Conservation (phyloP, 2,888 invertebrate genomes). For the Lasioglossum zephyrum region DNA sequence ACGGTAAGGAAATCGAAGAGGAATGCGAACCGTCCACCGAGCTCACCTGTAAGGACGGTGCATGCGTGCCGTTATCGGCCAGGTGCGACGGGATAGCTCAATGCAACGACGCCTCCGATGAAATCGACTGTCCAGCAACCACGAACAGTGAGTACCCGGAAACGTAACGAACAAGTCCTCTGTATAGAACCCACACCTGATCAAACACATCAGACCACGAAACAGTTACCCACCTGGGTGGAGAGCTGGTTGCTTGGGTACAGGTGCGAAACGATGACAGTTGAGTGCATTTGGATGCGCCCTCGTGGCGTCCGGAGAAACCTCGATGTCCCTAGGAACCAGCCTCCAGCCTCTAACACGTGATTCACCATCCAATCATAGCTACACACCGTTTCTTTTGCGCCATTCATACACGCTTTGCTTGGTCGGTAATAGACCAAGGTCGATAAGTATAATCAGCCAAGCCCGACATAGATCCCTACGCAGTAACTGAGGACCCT, state of each 20-base stretch:
- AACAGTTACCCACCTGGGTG: not conserved
- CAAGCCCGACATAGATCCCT: not conserved
- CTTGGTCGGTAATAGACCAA: not conserved
- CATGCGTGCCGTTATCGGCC: constrained; percentile 86
- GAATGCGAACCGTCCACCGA: constrained; percentile 78
- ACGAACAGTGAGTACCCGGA: constrained; percentile 36
- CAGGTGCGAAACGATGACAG: not conserved
- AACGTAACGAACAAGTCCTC: not conserved
- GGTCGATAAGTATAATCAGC: constrained; percentile 23
- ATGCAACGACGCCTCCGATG: constrained; percentile 87
- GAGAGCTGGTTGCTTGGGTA: not conserved
- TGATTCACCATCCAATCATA: not conserved
- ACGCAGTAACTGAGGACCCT: not conserved
- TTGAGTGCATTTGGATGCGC: not conserved
- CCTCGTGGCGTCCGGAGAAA: not conserved
- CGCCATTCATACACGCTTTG: not conserved
- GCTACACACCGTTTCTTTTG: not conserved
- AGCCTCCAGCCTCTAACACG: not conserved
- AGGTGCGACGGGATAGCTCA: constrained; percentile 87
- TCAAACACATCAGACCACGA: not conserved
- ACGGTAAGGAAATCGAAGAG: not conserved
- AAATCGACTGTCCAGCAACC: constrained; percentile 83
- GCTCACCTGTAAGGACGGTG: constrained; percentile 85
- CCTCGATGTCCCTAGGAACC: not conserved
- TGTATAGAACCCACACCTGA: not conserved